phyloP scores from a whole-genome alignment of 1,140 invertebrate genomes.

The Panagrolaimus sp. region DNA sequence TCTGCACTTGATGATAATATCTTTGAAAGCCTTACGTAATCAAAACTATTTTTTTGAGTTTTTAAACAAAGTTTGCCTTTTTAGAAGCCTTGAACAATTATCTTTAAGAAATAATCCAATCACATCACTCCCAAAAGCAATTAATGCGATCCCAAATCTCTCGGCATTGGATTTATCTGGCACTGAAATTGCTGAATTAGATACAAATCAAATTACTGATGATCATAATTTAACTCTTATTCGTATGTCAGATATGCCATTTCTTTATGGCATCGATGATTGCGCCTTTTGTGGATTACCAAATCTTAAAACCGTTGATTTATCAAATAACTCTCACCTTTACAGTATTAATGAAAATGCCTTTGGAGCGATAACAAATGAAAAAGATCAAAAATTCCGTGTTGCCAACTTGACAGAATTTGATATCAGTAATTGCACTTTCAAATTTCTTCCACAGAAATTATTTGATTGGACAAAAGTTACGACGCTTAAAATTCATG shows the following conservation, averaged over 20 bases:
- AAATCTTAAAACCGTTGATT: conserved; percentile 18
- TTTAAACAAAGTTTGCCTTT: background rate
- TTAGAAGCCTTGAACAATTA: background rate
- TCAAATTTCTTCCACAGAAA: background rate
- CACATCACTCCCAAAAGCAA: background rate
- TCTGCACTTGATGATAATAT: conserved; percentile 6
- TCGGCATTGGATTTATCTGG: background rate
- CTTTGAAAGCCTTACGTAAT: background rate
- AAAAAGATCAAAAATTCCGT: background rate
- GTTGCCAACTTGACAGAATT: background rate
- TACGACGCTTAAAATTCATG: background rate
- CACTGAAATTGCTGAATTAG: background rate
- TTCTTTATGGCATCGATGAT: background rate
- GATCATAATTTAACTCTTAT: background rate
- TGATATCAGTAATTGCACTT: background rate
- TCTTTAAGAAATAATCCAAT: background rate
- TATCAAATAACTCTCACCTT: conserved; percentile 20
- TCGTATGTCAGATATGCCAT: background rate
- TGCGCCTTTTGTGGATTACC: background rate
- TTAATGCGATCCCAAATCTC: conserved; percentile 7
- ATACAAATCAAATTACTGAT: background rate
- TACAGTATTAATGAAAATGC: conserved; percentile 27
- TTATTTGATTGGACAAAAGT: background rate
- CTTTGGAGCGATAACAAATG: conserved; percentile 14
- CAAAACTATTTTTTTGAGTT: background rate